Conservation (phyloP, 37 sponge, comb jelly and placozoan species). For the Oopsacas minuta region DNA sequence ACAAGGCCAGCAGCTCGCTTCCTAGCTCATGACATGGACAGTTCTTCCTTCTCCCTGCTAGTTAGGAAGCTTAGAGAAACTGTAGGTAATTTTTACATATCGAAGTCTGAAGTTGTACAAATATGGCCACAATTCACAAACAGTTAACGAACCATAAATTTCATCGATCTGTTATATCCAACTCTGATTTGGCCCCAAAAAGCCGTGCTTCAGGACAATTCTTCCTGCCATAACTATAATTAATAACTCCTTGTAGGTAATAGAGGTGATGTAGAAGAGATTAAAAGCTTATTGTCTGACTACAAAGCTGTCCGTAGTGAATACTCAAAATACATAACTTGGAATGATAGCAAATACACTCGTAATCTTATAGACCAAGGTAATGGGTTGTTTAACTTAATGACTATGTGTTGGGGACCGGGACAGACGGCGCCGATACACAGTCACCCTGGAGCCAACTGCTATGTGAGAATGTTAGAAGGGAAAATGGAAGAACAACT, state of each 20-base stretch:
- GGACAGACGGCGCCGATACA: background rate
- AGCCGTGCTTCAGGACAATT: too few relatives aligned
- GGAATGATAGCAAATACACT: background rate
- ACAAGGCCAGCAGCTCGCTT: conserved; percentile 9
- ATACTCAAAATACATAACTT: background rate
- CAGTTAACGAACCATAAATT: too few relatives aligned
- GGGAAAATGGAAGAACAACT: background rate
- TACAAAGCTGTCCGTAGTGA: background rate
- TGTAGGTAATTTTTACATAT: background rate
- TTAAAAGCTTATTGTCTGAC: background rate
- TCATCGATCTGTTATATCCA: too few relatives aligned
- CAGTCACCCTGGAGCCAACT: conserved; percentile 17
- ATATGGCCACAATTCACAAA: too few relatives aligned
- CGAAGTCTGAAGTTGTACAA: too few relatives aligned
- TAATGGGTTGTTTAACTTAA: background rate
- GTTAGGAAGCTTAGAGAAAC: background rate
- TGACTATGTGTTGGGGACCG: conserved; percentile 11
- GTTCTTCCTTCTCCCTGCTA: background rate
- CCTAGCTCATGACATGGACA: background rate
- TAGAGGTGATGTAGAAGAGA: background rate
- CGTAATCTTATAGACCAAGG: conserved; percentile 2
- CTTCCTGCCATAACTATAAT: too few relatives aligned
- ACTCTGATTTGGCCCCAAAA: too few relatives aligned
- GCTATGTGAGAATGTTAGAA: background rate
- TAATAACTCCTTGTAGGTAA: too few relatives aligned